Evolutionary conservation across 2,797 vertebrate species (phyloP).

Genomic region (Myripristis jacobus): DNA sequence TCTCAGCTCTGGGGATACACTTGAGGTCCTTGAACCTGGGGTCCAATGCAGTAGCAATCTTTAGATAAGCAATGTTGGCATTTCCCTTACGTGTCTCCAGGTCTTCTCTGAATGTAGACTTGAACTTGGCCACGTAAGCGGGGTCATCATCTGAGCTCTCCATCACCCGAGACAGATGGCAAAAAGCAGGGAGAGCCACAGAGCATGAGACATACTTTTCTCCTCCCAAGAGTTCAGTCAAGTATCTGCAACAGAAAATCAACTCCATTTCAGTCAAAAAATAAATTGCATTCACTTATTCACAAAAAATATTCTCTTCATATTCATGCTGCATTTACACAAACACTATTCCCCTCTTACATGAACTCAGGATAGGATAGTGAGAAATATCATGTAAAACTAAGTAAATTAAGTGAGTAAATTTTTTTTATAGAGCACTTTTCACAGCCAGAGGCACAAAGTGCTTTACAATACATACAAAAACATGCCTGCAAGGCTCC

Average conservation of each 20-base stretch:
- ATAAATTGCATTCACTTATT: neutral
- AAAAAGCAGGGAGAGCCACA: slow-evolving; percentile 42
- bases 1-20: slow-evolving; percentile 38
- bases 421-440: no score
- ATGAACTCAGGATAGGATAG: no score
- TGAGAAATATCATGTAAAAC: neutral
- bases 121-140: slow-evolving; percentile 36
- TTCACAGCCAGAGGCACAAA: no score
- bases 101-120: slow-evolving; percentile 20
- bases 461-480: no score
- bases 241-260: slow-evolving; percentile 23
- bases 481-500: slow-evolving; percentile 26
- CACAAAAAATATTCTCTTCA: neutral
- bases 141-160: slow-evolving; percentile 44
- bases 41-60: no score
- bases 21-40: slow-evolving; percentile 49
- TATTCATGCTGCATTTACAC: slow-evolving; percentile 5
- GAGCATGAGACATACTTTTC: slow-evolving; percentile 46
- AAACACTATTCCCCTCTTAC: slow-evolving; percentile 6
- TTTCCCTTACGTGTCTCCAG: neutral
- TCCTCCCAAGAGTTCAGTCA: slow-evolving; percentile 42
- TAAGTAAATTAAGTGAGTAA: no score
- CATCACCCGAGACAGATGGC: slow-evolving; percentile 21
- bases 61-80: slow-evolving; percentile 29
- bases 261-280: neutral